phyloP scores from a whole-genome alignment of 30 jellyfish, hydroid and myxozoan species.

The Calvadosia cruxmelitensis region DNA sequence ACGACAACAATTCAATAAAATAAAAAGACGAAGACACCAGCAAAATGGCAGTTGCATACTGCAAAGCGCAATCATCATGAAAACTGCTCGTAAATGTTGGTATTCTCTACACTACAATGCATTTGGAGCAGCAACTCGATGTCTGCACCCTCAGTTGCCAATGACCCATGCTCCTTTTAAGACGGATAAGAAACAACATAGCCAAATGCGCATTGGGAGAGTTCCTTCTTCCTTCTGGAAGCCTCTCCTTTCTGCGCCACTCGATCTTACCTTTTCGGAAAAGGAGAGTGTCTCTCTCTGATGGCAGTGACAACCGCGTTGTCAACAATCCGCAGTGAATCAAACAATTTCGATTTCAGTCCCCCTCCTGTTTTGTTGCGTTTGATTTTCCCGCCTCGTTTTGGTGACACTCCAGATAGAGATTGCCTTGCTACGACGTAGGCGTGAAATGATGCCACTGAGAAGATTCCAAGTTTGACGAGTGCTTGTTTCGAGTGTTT shows the following conservation, averaged over 20 bases:
- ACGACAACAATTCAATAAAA: too few species aligned
- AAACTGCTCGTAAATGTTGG: too few species aligned
- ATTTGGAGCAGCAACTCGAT: too few species aligned
- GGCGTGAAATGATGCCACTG: constrained; percentile 88
- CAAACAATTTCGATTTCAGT: constrained; percentile 53
- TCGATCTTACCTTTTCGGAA: constrained; percentile 8
- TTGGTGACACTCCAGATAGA: constrained; percentile 43
- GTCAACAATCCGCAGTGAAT: constrained; percentile 63
- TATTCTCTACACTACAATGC: too few species aligned
- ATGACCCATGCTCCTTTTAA: too few species aligned
- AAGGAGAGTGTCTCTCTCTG: constrained; percentile 68
- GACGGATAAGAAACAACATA: too few species aligned
- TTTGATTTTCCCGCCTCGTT: constrained; percentile 15
- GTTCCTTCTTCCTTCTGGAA: not conserved
- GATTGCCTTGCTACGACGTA: constrained; percentile 51
- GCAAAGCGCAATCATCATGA: too few species aligned
- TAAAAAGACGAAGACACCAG: too few species aligned
- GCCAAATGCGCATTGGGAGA: not conserved
- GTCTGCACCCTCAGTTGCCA: too few species aligned
- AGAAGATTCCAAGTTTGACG: constrained; percentile 76
- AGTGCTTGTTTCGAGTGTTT: constrained; percentile 71
- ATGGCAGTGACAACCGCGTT: constrained; percentile 63
- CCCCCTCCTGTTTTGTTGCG: constrained; percentile 20
- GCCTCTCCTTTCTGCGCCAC: too few species aligned
- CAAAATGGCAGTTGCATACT: too few species aligned